These are phyloP conservation scores for Dasypus novemcinctus DNA, from an alignment of 2,113 vertebrate genomes.

Conservation along the genomic window DNA sequence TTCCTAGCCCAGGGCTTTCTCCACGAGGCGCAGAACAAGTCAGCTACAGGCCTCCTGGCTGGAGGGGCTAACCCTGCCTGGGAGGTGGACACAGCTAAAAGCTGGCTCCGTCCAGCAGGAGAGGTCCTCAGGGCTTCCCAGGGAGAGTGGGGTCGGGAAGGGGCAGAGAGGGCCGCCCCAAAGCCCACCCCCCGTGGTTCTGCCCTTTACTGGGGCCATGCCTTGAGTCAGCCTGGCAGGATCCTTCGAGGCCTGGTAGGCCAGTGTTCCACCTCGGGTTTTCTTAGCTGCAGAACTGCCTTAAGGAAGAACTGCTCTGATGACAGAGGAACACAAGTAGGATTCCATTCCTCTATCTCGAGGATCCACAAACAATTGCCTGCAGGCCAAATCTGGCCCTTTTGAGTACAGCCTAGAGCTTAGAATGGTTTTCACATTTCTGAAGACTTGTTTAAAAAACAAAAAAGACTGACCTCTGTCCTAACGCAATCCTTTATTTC, in stretches of 20 bases:
- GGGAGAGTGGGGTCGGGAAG: not conserved
- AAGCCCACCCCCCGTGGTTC: not conserved
- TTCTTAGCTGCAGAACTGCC: not conserved
- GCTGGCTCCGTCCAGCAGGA: not conserved
- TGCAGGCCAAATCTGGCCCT: not conserved
- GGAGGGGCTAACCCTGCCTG: not conserved
- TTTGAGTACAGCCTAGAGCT: not conserved
- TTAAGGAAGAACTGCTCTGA: not conserved
- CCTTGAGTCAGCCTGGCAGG: not conserved
- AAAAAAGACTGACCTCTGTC: too few relatives aligned
- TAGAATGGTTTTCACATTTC: slow-evolving; percentile 12
- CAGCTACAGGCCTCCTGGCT: not conserved
- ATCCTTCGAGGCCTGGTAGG: not conserved
- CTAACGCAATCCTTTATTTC: not conserved
- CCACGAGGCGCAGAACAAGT: not conserved
- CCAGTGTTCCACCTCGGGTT: not conserved
- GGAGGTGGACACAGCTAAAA: not conserved
- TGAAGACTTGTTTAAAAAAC: too few relatives aligned
- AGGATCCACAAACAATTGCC: not conserved
- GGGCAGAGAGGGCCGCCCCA: not conserved
- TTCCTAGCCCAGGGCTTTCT: not conserved
- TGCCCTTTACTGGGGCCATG: not conserved
- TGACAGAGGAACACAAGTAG: not conserved
- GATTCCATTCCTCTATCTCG: slow-evolving; percentile 15
- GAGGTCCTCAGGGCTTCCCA: not conserved